Conservation (phyloP, 30 jellyfish, hydroid and myxozoan genomes). For the Phacellophora camtschatica region DNA sequence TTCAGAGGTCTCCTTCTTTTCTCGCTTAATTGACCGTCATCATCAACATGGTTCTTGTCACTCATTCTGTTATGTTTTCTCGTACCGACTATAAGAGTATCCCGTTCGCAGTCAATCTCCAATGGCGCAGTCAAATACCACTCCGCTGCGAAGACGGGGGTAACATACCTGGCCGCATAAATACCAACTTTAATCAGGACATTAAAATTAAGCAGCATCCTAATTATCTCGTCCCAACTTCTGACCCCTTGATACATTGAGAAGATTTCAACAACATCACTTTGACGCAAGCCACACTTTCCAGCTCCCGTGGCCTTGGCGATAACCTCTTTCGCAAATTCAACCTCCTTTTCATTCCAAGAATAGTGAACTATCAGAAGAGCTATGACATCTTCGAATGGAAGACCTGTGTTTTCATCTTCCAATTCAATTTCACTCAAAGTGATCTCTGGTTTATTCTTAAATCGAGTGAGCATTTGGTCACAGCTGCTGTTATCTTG, state of each 20-base stretch:
- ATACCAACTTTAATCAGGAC: slow-evolving; percentile 23
- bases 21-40: too few species aligned
- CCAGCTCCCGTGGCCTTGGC: neutral
- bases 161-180: slow-evolving; percentile 4
- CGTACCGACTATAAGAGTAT: neutral
- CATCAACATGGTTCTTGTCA: too few species aligned
- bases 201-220: slow-evolving; percentile 14
- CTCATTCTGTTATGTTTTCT: too few species aligned
- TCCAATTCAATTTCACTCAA: slow-evolving; percentile 10
- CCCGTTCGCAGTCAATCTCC: neutral
- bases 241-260: neutral
- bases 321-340: slow-evolving; percentile 30
- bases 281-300: slow-evolving; percentile 12
- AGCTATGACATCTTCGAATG: neutral
- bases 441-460: neutral
- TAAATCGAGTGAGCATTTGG: neutral
- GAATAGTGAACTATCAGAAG: neutral
- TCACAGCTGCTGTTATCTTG: neutral
- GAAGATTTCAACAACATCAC: neutral
- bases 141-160: slow-evolving; percentile 1
- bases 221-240: neutral
- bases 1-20: too few species aligned
- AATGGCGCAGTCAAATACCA: slow-evolving; percentile 39
- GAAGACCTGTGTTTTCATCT: neutral
- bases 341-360: slow-evolving; percentile 43